Evolutionary conservation across 2,113 vertebrate species (phyloP).

Genomic region (Sapayoa aenigma): DNA sequence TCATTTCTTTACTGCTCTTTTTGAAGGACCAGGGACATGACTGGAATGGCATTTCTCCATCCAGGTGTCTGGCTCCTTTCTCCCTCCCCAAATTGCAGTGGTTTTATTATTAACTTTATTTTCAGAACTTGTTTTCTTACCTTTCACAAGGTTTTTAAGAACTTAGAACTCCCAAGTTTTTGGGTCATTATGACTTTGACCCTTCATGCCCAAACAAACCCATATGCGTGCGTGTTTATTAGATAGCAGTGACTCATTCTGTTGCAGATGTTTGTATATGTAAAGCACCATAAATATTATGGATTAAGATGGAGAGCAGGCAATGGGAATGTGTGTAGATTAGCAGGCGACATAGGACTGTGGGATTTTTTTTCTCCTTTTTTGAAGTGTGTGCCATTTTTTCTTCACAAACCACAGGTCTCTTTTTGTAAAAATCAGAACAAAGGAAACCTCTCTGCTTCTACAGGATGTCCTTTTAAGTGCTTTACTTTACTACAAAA

Average conservation of each 20-base stretch:
- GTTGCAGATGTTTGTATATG: slow-evolving; percentile 30
- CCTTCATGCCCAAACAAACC: background rate
- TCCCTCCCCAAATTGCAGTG: background rate
- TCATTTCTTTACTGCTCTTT: background rate
- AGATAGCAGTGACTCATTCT: slow-evolving; percentile 25
- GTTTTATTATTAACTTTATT: background rate
- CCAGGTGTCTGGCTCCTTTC: background rate
- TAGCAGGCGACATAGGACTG: background rate
- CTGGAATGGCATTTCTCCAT: background rate
- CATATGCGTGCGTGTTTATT: slow-evolving; percentile 17
- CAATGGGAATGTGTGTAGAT: background rate
- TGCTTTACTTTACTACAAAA: slow-evolving; percentile 39
- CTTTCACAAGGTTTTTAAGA: background rate
- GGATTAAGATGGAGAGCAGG: background rate
- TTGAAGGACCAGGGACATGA: background rate
- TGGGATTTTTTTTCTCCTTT: background rate
- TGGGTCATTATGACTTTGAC: background rate
- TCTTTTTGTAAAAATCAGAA: background rate
- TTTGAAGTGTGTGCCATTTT: background rate
- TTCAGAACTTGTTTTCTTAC: background rate
- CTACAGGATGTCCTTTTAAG: background rate
- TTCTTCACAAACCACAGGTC: background rate
- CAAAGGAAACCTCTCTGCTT: background rate
- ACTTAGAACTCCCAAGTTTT: background rate
- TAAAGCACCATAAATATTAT: slow-evolving; percentile 22